Conservation (phyloP, 2,888 invertebrate species). For the Clanis bilineata region DNA sequence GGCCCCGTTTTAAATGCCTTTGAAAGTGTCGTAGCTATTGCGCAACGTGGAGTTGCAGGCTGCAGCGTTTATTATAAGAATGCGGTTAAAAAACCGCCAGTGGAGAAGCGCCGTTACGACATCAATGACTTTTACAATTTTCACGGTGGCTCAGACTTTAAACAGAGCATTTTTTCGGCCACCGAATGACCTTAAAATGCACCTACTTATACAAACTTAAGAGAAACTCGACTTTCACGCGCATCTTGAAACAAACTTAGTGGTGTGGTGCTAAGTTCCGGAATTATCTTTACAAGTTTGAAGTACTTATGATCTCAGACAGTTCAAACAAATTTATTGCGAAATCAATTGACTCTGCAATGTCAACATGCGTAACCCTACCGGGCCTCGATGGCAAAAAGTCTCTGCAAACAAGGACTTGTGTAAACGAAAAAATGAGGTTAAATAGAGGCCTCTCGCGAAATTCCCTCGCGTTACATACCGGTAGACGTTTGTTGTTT, state of each 20-base stretch:
- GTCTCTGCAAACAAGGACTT: slow-evolving; percentile 60
- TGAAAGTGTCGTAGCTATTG: slow-evolving; percentile 28
- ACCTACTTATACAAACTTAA: background rate
- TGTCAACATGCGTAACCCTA: slow-evolving; percentile 67
- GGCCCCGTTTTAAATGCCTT: background rate
- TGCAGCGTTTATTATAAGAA: slow-evolving; percentile 29
- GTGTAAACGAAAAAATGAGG: slow-evolving; percentile 59
- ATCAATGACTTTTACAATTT: slow-evolving; percentile 36
- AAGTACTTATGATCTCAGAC: slow-evolving; percentile 10
- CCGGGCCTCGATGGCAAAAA: slow-evolving; percentile 71
- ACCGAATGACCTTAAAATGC: slow-evolving; percentile 19
- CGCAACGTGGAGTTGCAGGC: slow-evolving; percentile 29
- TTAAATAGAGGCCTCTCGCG: slow-evolving; percentile 63
- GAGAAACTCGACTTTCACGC: background rate
- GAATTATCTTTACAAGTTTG: slow-evolving; percentile 8
- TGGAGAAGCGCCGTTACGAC: slow-evolving; percentile 34
- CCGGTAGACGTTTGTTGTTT: slow-evolving; percentile 68
- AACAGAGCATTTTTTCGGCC: slow-evolving; percentile 9
- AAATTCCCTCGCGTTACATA: slow-evolving; percentile 62
- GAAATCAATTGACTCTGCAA: slow-evolving; percentile 58
- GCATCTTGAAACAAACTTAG: background rate
- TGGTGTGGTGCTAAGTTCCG: background rate
- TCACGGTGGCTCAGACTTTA: slow-evolving; percentile 23
- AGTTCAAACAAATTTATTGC: slow-evolving; percentile 28
- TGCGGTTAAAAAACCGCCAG: slow-evolving; percentile 47